Evolutionary conservation across 1,140 invertebrate genomes (phyloP), one percentile per base, ranked within the genome.

Genomic region (Solen grandis): DNA sequence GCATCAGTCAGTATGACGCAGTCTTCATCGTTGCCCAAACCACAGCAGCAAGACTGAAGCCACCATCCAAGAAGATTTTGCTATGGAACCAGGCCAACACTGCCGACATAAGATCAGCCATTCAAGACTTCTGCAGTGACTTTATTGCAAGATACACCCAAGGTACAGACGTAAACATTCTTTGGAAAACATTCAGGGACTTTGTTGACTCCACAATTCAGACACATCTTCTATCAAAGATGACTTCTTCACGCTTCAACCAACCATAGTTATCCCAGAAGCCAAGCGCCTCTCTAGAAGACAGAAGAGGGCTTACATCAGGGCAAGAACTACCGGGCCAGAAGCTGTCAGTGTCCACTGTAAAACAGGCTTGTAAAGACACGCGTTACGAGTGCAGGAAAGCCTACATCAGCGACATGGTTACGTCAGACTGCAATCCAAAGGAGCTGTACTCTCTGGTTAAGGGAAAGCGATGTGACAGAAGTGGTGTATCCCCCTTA

Each of bases 241-340:
- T 72, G 8, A 57, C 68, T 19, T 33, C 38, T 25, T 10, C 22
- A 27, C 19, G 68, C 5, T 57, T 50, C 52, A 72, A 72, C 33
- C 68, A 72, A 31, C 16, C 31, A 22, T 72, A 33, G 52, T 55
- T 55, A 3, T 52, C 29, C 50, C 4, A 31, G 50, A 72, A 54
- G n/a, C n/a, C n/a, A n/a, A n/a, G n/a, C n/a, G n/a, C n/a, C n/a
- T n/a, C n/a, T n/a, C n/a, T n/a, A n/a, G n/a, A n/a, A n/a, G n/a
- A n/a, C n/a, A n/a, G n/a, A n/a, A n/a, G n/a, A n/a, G n/a, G n/a
- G n/a, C n/a, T n/a, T n/a, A n/a, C n/a, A n/a, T n/a, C n/a, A n/a
- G n/a, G n/a, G n/a, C n/a, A n/a, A n/a, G n/a, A n/a, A n/a, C n/a
- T n/a, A n/a, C n/a, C n/a, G n/a, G n/a, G n/a, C n/a, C n/a, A n/a